Evolutionary conservation across 2,888 invertebrate species (phyloP).

Genomic region (Ennomos erosarius): DNA sequence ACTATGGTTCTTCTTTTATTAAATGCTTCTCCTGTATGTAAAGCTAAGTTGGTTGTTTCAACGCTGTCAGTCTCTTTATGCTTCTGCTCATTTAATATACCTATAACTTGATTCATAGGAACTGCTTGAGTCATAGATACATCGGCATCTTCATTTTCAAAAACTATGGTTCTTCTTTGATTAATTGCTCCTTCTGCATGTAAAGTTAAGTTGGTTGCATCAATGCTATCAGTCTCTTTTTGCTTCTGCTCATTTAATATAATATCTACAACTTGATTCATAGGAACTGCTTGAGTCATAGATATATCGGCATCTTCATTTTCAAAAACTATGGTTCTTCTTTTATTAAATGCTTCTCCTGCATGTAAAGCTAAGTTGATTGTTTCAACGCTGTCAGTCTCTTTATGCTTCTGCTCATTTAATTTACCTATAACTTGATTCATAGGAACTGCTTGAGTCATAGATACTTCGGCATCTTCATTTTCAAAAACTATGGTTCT

Average conservation of each 20-base stretch:
- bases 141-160: slow-evolving; percentile 23
- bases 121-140: slow-evolving; percentile 27
- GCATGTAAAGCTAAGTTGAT: too few species aligned
- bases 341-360: too few species aligned
- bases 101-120: slow-evolving; percentile 7
- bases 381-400: too few species aligned
- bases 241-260: neutral
- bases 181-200: slow-evolving; percentile 2
- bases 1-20: too few species aligned
- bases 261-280: too few species aligned
- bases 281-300: too few species aligned
- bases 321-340: too few species aligned
- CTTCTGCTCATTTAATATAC: neutral
- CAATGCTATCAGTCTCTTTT: neutral
- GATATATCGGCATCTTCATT: too few species aligned
- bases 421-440: slow-evolving; percentile 4
- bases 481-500: slow-evolving; percentile 19
- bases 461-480: slow-evolving; percentile 24
- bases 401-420: neutral
- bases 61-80: too few species aligned
- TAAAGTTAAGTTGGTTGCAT: neutral
- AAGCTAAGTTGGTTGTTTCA: too few species aligned
- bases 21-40: too few species aligned
- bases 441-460: slow-evolving; percentile 18
- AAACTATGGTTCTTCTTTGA: slow-evolving; percentile 13